phyloP scores from a whole-genome alignment of 2,888 invertebrate genomes.

The Limenitis camilla region DNA sequence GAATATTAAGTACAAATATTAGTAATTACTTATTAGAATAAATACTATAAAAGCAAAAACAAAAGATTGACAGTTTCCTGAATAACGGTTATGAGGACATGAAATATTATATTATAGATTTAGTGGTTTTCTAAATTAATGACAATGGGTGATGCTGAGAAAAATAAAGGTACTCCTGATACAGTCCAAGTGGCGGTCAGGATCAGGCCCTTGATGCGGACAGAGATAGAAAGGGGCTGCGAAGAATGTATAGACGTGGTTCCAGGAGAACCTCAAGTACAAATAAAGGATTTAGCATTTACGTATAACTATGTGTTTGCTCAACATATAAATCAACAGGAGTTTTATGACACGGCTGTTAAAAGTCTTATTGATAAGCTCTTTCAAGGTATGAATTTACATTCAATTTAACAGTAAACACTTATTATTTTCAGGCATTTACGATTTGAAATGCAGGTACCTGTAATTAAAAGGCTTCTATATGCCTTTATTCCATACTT shows the following conservation, averaged over 20 bases:
- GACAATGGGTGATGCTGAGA: conserved; percentile 56
- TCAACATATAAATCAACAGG: conserved; percentile 78
- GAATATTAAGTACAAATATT: too few species aligned
- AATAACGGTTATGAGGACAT: conserved; percentile 19
- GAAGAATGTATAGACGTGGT: conserved; percentile 81
- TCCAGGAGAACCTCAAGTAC: conserved; percentile 79
- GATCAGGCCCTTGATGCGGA: conserved; percentile 84
- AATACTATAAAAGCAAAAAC: too few species aligned
- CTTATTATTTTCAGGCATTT: too few species aligned
- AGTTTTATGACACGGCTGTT: conserved; percentile 83
- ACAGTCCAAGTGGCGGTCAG: conserved; percentile 87
- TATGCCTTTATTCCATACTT: too few species aligned
- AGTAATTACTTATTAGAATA: too few species aligned
- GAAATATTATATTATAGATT: conserved; percentile 15
- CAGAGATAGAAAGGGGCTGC: conserved; percentile 84
- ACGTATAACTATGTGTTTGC: conserved; percentile 90
- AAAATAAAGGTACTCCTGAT: conserved; percentile 50
- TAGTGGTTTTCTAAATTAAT: conserved; percentile 12
- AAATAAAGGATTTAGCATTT: conserved; percentile 82
- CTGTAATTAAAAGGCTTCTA: too few species aligned
- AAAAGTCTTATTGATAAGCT: conserved; percentile 81
- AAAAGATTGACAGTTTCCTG: too few species aligned
- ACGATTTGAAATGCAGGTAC: too few species aligned
- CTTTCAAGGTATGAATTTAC: conserved; percentile 79
- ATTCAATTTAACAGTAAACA: neutral